Conservation (phyloP, 1,140 invertebrate genomes). For the Drosophila ficusphila region DNA sequence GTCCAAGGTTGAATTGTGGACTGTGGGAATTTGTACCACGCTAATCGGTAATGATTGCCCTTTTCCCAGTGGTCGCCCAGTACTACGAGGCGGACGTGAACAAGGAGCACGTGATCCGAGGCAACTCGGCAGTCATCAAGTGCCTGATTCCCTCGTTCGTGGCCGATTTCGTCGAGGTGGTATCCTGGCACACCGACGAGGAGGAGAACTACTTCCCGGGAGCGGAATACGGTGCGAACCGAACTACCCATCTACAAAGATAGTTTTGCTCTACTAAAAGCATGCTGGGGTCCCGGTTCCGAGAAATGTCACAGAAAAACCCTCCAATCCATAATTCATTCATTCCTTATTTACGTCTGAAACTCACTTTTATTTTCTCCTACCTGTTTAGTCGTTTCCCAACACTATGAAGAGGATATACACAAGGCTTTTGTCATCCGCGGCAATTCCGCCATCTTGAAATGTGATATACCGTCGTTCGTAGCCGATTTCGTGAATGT, state of each 20-base stretch:
- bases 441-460: conserved; percentile 95
- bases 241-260: conserved; percentile 3
- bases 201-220: conserved; percentile 87
- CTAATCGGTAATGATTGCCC: conserved; percentile 18
- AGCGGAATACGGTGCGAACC: conserved; percentile 81
- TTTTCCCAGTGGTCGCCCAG: conserved; percentile 91
- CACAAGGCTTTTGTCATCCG: conserved; percentile 96
- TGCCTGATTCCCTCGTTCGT: conserved; percentile 97
- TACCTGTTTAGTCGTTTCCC: conserved; percentile 89
- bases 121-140: conserved; percentile 95
- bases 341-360: conserved; percentile 31
- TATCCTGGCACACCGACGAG: conserved; percentile 94
- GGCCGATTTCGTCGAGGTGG: conserved; percentile 94
- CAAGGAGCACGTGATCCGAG: conserved; percentile 96
- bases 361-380: conserved; percentile 57
- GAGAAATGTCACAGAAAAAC: conserved; percentile 15
- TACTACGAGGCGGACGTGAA: conserved; percentile 95
- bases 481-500: conserved; percentile 96
- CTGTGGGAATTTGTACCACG: conserved; percentile 56
- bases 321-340: conserved; percentile 30
- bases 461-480: conserved; percentile 96
- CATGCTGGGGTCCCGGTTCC: conserved; percentile 35
- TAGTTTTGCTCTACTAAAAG: conserved; percentile 57
- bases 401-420: conserved; percentile 94
- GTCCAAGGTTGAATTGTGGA: conserved; percentile 43